Base-by-base conservation (phyloP, 1,140 invertebrate species). In the Alviniconcha marisindica region DNA sequence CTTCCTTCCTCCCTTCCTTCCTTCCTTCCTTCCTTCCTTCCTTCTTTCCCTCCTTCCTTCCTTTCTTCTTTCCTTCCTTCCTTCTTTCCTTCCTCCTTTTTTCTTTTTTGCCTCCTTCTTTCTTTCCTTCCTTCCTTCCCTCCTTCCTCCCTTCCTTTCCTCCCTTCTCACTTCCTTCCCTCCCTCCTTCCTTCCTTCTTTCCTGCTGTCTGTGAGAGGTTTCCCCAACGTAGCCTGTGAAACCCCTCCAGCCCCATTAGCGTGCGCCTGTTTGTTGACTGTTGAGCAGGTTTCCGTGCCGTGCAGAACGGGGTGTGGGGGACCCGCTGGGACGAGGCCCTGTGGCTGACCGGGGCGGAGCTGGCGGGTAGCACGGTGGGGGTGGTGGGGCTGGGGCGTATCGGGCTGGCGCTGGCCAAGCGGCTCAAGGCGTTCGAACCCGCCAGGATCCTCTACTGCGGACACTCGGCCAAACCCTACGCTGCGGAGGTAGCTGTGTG, bases 271-370 rank as follows among this genome's bases (percentile, higher is more conserved):
- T 33, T 33, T 24, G 0, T n/a, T 74, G 15, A 10, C 15, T 85
- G 44, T 81, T 18, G 24, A 84, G 74, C 81, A 92, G 91, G 83
- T 44, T 82, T 89, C 24, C 44, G 85, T 60, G 88, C 89, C 31
- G 89, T 92, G 7, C 83, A 85, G 4, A 79, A 83, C 80, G 91
- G 91, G n/a, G 82, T 51, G 2, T 92, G 91, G 90, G 90, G 92
- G 83, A 94, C 96, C 0, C 98, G 97, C 96, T 98, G 97, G 97
- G 97, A 97, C 0, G 95, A 96, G 1, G 97, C 97, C 0, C 94
- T 95, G 79, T 98, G 96, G 95, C 96, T 99, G 96, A 97, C 96
- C 88, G 98, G 98, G 0, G 95, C 95, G 73, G 96, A 96, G 5
- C 92, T 99, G 1, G 94, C 95, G 60, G 95, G 95, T 21, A 95